Evolutionary conservation across 2,888 invertebrate species (phyloP), one percentile per base, ranked within the genome.

Genomic region (Hydriomena furcata): DNA sequence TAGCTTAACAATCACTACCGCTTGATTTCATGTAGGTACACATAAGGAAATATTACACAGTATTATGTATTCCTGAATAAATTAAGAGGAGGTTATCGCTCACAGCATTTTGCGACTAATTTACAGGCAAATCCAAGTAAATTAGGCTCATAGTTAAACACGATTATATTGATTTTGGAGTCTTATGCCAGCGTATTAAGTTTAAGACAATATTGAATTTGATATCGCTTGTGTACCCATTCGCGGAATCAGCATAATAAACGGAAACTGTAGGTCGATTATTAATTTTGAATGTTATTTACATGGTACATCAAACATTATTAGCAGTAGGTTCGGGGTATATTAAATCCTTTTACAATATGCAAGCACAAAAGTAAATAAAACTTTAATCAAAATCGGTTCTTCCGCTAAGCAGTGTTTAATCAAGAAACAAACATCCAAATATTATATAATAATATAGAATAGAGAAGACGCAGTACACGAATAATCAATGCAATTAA

Each of bases 101-200:
- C 38, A 41, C 31, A 68, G 76, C 70, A 54, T 58, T 31, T 63
- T 58, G 62, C 58, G 65, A 66, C 67, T 71, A 65, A 73, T 67
- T 66, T 72, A 45, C 59, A 70, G 53, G 66, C 63, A 71, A 69
- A 74, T 72, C 64, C 56, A 55, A 66, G 66, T 64, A 73, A 78
- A 77, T 81, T 73, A 76, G 70, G 52, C 63, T 61, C 62, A 59
- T 76, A 76, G 71, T 75, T 72, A 72, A 72, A 77, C 68, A 70
- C 67, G 63, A 74, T 73, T 74, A 77, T 76, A 82, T 81, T 77
- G 79, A 79, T 79, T 75, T 71, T 68, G 54, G 58, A 68, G 68
- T 68, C 71, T 72, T 69, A 66, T 50, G 64, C 65, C 66, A 55
- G 55, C 51, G 56, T 68, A 65, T 69, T 66, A 74, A 69, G 68